These are phyloP conservation scores for human DNA, from an alignment of 2,113 vertebrate species.

Conservation along the genomic window DNA sequence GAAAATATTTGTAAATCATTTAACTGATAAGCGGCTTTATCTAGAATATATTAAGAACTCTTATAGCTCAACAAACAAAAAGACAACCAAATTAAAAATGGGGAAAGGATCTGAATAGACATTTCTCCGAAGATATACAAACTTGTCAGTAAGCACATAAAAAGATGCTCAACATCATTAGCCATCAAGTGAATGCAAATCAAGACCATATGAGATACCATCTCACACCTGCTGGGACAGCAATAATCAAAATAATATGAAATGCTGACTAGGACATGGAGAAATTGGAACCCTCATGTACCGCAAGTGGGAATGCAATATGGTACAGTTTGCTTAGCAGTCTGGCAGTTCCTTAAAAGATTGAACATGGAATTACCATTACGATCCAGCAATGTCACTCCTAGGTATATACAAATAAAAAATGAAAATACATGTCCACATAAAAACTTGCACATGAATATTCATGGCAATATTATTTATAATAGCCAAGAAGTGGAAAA, in stretches of 20 bases:
- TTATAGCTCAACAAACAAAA: conserved; percentile 34
- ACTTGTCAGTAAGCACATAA: background rate
- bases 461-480: background rate
- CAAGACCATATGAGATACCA: background rate
- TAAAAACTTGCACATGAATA: conserved; percentile 32
- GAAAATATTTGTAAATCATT: conserved; percentile 29
- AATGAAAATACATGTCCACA: background rate
- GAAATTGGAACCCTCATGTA: background rate
- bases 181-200: background rate
- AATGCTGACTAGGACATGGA: background rate
- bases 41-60: conserved; percentile 19
- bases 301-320: background rate
- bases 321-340: background rate
- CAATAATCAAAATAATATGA: background rate
- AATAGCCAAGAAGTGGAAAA: background rate
- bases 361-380: conserved; percentile 17
- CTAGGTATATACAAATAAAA: background rate
- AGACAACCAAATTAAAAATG: background rate
- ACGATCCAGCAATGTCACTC: background rate
- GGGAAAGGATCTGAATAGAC: conserved; percentile 17
- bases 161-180: background rate
- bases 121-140: conserved; percentile 17
- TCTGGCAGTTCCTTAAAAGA: background rate
- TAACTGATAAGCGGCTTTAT: background rate
- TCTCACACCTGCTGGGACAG: background rate